Percentiles rank a stretch among this genome's conserved stretches.
Evolutionary conservation across 2,113 vertebrate species (phyloP).

Genomic region (Thunnus thynnus): DNA sequence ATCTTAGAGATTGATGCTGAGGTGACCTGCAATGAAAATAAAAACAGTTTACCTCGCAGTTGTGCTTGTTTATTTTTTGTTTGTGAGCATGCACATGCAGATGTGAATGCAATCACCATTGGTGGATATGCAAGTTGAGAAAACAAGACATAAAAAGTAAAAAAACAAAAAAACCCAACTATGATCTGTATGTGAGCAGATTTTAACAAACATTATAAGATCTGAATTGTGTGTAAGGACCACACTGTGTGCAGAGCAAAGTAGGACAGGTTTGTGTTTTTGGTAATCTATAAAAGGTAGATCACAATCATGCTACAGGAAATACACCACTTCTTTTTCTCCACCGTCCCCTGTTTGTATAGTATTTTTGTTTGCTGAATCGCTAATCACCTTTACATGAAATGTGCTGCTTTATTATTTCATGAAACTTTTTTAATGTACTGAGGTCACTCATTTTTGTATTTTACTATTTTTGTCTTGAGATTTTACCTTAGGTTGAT

Average conservation of each 20-base stretch:
- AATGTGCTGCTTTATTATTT: background rate
- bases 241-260: background rate
- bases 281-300: background rate
- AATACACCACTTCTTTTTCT: constrained; percentile 56
- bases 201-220: background rate
- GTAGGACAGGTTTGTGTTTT: background rate
- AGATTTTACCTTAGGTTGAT: background rate
- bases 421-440: background rate
- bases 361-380: background rate
- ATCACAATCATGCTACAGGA: background rate
- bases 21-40: constrained; percentile 32
- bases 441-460: background rate
- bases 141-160: background rate
- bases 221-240: too few species aligned
- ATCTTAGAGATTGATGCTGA: background rate
- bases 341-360: background rate
- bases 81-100: background rate
- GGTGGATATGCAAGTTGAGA: background rate
- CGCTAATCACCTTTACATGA: background rate
- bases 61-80: background rate
- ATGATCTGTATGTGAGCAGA: background rate
- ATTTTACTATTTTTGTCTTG: background rate
- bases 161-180: too few species aligned
- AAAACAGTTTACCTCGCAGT: background rate
- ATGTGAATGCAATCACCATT: background rate